Base-by-base conservation (phyloP, 2,888 invertebrate genomes). In the Epistrophella euchroma region DNA sequence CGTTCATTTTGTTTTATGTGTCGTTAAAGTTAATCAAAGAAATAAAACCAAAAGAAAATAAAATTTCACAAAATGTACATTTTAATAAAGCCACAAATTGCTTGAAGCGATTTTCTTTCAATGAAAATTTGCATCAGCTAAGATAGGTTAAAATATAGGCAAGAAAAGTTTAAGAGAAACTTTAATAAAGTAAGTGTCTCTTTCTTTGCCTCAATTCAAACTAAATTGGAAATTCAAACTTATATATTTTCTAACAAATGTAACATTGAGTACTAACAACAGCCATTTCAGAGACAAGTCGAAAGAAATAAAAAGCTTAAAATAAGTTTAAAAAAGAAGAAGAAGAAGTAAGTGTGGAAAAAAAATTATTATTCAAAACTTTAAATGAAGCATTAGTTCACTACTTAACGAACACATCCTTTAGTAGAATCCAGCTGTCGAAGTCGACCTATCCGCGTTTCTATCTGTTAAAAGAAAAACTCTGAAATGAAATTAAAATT, bases 401-500 rank as follows among this genome's bases (percentile, higher is more conserved):
- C 28, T 52, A 73, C 79, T 80, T 76, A 28, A 76, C 56, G 80
- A 72, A 76, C 70, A 73, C 56, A 86, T 81, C 77, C 76, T 35
- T 28, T 66, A 45, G 10, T 6, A 43, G 45, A 28, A 64, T 64
- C 35, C 70, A 55, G 45, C 40, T 68, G 76, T 71, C 72, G 73
- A 81, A 52, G 85, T 70, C 77, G 77, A 76, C 56, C 72, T 52
- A 47, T 58, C 45, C 55, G 40, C 60, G 47, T 66, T 73, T 72
- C n/a, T 71, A 47, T 56, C 22, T 68, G 35, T 40, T 25, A 50
- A 68, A 68, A 73, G 50, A 73, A 76, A 86, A 86, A 73, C 73
- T 77, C 76, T 73, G 85, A 73, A 86, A 86, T 86, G 81, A 86
- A 86, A 86, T 86, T 86, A 81, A 86, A 86, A 86, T 86, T 86